These are phyloP conservation scores for Drosophila multiciliata DNA, from an alignment of 2,888 invertebrate genomes.

Conservation along the genomic window DNA sequence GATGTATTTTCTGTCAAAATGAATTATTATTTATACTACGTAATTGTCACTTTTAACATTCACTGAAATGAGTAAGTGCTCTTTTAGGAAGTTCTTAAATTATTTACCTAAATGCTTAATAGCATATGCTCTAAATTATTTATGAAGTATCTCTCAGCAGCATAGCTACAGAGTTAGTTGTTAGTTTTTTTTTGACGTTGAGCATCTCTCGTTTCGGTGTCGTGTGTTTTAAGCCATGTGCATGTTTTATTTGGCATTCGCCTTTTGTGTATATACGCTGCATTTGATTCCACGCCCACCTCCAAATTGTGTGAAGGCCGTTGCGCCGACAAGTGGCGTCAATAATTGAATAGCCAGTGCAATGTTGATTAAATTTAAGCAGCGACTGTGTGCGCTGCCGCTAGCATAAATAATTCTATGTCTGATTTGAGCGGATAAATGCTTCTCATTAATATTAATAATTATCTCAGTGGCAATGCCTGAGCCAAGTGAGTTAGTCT, in stretches of 20 bases:
- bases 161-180: not conserved
- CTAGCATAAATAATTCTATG: constrained; percentile 56
- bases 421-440: constrained; percentile 61
- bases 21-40: not conserved
- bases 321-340: constrained; percentile 58
- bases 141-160: constrained; percentile 22
- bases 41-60: not conserved
- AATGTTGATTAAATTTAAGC: constrained; percentile 72
- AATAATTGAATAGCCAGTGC: constrained; percentile 68
- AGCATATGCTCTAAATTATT: not conserved
- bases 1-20: not conserved
- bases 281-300: constrained; percentile 50
- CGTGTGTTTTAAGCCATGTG: constrained; percentile 76
- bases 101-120: not conserved
- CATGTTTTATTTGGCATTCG: constrained; percentile 71
- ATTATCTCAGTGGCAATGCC: constrained; percentile 9
- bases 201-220: constrained; percentile 64
- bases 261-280: constrained; percentile 52
- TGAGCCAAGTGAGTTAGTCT: constrained; percentile 4
- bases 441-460: constrained; percentile 58
- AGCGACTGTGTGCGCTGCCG: constrained; percentile 22
- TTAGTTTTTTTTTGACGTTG: constrained; percentile 18
- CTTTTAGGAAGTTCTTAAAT: not conserved
- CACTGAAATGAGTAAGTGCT: not conserved
- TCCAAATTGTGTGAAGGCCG: constrained; percentile 53